Base-by-base conservation (phyloP, 2,797 vertebrate genomes). In the Pelobates cultripes region DNA sequence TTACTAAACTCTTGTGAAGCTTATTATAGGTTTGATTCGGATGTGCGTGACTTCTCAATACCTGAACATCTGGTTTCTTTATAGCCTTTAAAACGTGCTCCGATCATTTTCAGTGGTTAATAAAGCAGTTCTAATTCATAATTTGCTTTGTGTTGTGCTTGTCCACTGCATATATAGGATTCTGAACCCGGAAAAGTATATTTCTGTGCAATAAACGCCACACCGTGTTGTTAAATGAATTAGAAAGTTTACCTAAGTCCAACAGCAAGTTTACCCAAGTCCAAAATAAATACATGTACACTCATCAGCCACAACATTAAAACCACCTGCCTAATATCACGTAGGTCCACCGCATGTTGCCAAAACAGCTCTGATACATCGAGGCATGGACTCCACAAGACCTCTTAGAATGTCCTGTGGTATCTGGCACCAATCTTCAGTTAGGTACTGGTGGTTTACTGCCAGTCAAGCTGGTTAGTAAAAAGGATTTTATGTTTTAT, bases 11-110 rank as follows among this genome's bases (percentile, higher is more conserved):
- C 14, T 64, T 63, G 72, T 57, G 73, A 75, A 72, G 61, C 53
- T 80, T 71, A 79, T 79, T 67, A 79, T 71, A 77, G 63, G 77
- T 76, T 75, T 64, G 64, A 45, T 28, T 74, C 57, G 3, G 77
- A 79, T 75, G 77, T 61, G 73, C 77, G 79, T 79, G 77, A 80
- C 55, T 71, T 75, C 82, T 77, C 70, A 72, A 60, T 80, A 76
- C 77, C 77, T 80, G 73, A 80, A 80, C 82, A 84, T 84, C 82
- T 84, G 82, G 67, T 66, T 66, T 66, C 61, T 47, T 79, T 80
- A 80, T 84, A 60, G 73, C 67, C 67, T 72, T 80, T 76, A 76
- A 79, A 84, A 72, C 60, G 60, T 28, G 17, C 72, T 79, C 70
- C 75, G 77, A 55, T 53, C 55, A n/a, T 47, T 68, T 57, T 45